phyloP scores from a whole-genome alignment of 2,888 invertebrate species.

The Phaedon cochleariae region DNA sequence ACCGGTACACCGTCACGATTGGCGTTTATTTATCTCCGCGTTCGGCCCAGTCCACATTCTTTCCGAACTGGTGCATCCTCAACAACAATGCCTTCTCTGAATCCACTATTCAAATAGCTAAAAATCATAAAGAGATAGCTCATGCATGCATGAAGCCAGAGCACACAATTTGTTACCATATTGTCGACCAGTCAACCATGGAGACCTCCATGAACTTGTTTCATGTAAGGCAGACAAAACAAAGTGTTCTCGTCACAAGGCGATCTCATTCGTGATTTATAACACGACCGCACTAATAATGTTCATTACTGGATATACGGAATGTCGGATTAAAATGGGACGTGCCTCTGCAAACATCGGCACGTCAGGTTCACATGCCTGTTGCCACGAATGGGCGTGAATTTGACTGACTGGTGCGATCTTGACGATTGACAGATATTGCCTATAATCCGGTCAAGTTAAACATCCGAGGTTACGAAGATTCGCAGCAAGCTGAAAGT shows the following conservation, averaged over 20 bases:
- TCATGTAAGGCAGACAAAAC: slow-evolving; percentile 57
- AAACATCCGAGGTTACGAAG: no score
- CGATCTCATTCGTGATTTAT: slow-evolving; percentile 52
- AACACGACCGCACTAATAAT: slow-evolving; percentile 46
- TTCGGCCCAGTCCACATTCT: not conserved
- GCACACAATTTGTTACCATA: slow-evolving; percentile 59
- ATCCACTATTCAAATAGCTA: slow-evolving; percentile 57
- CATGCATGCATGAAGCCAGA: slow-evolving; percentile 59
- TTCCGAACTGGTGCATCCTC: not conserved
- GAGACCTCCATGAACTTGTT: slow-evolving; percentile 54
- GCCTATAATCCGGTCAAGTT: no score
- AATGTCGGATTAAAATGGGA: not conserved
- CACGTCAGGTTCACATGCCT: no score
- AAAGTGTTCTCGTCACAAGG: slow-evolving; percentile 55
- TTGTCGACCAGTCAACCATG: slow-evolving; percentile 56
- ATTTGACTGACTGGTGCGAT: no score
- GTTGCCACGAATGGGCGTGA: no score
- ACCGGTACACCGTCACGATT: not conserved
- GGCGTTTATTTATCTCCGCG: not conserved
- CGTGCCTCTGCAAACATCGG: not conserved
- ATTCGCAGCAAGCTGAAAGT: no score
- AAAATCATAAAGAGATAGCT: slow-evolving; percentile 59
- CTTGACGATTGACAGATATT: no score
- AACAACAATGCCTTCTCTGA: slow-evolving; percentile 22
- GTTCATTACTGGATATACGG: slow-evolving; percentile 50